Evolutionary conservation across 2,797 vertebrate species (phyloP), one percentile per base, ranked within the genome.

Genomic region (Melanotaenia maccullochi): DNA sequence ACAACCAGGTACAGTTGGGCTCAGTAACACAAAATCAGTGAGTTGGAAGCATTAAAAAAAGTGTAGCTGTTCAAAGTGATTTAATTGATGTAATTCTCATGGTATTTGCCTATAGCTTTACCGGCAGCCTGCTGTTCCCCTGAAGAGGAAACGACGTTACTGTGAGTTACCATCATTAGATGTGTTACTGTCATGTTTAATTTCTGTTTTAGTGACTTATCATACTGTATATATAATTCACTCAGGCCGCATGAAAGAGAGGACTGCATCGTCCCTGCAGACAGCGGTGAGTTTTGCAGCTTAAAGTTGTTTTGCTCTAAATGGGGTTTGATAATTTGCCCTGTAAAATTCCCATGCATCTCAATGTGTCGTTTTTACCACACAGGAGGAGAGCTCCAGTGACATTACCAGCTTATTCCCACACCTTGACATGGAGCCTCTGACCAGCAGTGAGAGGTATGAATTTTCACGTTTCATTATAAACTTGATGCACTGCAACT

Each of bases 391-490:
- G 85, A 94, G 94, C 4, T 81, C 94, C n/a, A 93, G 88, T 60
- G 96, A 96, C 85, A 94, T 92, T 1, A 87, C 93, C 75, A 70
- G 93, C 94, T 86, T 97, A 83, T 95, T 95, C 0, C 96, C 96
- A 2, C 97, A 97, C 52, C 94, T 97, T 40, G 95, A 97, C 89
- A 97, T 99, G 96, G 97, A 97, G 89, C 96, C 97, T 64, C 94
- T 99, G 96, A 97, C 95, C 63, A 95, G 96, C 92, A 93, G 92
- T 68, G 98, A 99, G 79, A 96, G 97, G 98, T 97, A 90, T 64
- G 72, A 57, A 65, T 49, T 42, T 40, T 68, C 14, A 35, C 20
- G 1, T 75, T 67, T 70, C 51, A 62, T 36, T 28, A 65, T 32
- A 42, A 80, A 84, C 52, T 75, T 40, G 14, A 67, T 60, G 52